Conservation (phyloP, 2,797 vertebrate genomes). For the Amblyopsis hoosieri region DNA sequence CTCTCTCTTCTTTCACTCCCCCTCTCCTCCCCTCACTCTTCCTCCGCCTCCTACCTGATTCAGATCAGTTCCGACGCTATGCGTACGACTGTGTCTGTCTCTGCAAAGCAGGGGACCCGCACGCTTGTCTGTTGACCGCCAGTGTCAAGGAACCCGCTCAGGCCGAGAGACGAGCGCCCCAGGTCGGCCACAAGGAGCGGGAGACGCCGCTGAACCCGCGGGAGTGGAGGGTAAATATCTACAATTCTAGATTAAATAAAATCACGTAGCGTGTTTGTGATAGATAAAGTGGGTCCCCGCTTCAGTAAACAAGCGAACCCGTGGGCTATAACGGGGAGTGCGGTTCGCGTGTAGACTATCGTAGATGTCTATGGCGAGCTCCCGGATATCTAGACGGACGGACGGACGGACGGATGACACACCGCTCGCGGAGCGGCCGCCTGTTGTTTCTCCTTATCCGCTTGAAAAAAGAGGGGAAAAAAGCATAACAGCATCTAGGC, state of each 20-base stretch:
- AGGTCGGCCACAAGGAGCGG: constrained; percentile 47
- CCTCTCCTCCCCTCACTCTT: constrained; percentile 15
- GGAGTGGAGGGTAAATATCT: constrained; percentile 36
- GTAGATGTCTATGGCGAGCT: constrained; percentile 8
- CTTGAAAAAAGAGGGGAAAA: background rate
- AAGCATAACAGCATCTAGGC: constrained; percentile 8
- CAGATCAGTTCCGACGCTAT: constrained; percentile 74
- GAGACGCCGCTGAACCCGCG: constrained; percentile 31
- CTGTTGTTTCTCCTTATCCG: constrained; percentile 50
- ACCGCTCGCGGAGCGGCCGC: constrained; percentile 34
- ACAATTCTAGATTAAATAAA: background rate
- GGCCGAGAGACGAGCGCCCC: constrained; percentile 49
- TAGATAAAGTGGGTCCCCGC: no score
- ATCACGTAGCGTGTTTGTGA: no score
- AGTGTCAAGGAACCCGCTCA: constrained; percentile 34
- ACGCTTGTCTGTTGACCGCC: constrained; percentile 31
- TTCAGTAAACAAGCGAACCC: no score
- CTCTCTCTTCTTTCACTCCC: constrained; percentile 3
- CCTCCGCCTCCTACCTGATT: constrained; percentile 71
- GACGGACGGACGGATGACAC: constrained; percentile 35
- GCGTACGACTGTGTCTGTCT: constrained; percentile 65
- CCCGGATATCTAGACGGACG: constrained; percentile 20
- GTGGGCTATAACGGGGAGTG: no score
- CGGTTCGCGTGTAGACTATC: no score
- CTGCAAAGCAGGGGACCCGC: constrained; percentile 59